Evolutionary conservation across 2,113 vertebrate genomes (phyloP).

Genomic region (Tragelaphus imberbis): DNA sequence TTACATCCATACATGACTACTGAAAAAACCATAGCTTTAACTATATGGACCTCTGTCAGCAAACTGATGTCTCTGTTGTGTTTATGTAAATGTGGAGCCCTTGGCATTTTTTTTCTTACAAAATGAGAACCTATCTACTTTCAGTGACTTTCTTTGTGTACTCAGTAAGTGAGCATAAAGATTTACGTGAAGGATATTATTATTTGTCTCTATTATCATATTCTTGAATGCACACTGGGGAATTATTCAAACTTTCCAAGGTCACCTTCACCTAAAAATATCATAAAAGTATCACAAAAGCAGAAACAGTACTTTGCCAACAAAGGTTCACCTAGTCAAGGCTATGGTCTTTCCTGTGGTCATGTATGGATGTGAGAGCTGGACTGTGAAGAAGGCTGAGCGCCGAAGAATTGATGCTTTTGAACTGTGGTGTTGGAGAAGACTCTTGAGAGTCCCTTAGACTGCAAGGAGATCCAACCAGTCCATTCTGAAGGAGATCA

Average conservation of each 20-base stretch:
- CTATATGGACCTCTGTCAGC: not conserved
- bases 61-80: not conserved
- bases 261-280: not conserved
- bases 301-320: no score
- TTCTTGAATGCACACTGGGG: not conserved
- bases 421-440: no score
- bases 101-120: not conserved
- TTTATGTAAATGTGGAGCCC: not conserved
- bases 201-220: not conserved
- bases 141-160: not conserved
- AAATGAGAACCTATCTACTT: not conserved
- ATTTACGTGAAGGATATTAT: not conserved
- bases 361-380: no score
- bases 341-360: no score
- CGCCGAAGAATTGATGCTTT: no score
- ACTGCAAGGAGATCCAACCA: no score
- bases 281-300: not conserved
- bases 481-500: no score
- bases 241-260: not conserved
- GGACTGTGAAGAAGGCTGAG: no score
- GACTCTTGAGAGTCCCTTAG: no score
- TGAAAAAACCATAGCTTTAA: not conserved
- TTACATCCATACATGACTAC: not conserved
- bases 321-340: no score
- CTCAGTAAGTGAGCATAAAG: not conserved